Evolutionary conservation across 2,888 invertebrate species (phyloP).

Genomic region (Linnaemya tessellans): DNA sequence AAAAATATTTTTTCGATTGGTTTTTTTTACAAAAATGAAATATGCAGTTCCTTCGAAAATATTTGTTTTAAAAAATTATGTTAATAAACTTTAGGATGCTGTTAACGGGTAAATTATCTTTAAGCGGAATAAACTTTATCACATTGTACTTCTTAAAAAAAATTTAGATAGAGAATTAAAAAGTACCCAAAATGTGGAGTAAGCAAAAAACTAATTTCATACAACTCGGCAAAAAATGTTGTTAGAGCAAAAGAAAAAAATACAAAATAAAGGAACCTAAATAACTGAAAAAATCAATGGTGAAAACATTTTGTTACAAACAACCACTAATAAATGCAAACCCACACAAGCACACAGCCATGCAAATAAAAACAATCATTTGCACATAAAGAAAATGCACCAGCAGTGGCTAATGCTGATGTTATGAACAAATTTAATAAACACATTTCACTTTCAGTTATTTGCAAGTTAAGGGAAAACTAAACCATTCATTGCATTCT

Average conservation of each 20-base stretch:
- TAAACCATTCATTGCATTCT: not conserved
- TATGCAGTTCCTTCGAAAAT: too few relatives aligned
- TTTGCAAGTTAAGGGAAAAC: slow-evolving; percentile 19
- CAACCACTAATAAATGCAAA: slow-evolving; percentile 8
- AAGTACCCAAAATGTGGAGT: not conserved
- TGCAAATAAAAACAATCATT: not conserved
- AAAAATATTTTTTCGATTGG: not conserved
- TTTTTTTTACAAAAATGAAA: too few relatives aligned
- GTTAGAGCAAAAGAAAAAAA: slow-evolving; percentile 8
- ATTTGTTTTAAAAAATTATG: too few relatives aligned
- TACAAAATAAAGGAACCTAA: not conserved
- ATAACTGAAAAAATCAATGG: slow-evolving; percentile 33
- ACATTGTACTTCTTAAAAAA: too few relatives aligned
- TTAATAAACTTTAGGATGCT: too few relatives aligned
- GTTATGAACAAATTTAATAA: slow-evolving; percentile 55
- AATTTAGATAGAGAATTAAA: slow-evolving; percentile 9
- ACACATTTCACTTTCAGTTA: slow-evolving; percentile 69
- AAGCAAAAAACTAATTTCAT: slow-evolving; percentile 16
- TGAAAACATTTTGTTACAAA: slow-evolving; percentile 15
- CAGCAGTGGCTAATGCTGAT: slow-evolving; percentile 5
- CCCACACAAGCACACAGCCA: not conserved
- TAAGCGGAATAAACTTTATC: too few relatives aligned
- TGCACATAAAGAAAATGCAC: slow-evolving; percentile 18
- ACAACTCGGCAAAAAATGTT: slow-evolving; percentile 15
- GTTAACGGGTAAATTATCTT: too few relatives aligned